phyloP scores from a whole-genome alignment of 2,113 vertebrate species.

The Azemiops feae region DNA sequence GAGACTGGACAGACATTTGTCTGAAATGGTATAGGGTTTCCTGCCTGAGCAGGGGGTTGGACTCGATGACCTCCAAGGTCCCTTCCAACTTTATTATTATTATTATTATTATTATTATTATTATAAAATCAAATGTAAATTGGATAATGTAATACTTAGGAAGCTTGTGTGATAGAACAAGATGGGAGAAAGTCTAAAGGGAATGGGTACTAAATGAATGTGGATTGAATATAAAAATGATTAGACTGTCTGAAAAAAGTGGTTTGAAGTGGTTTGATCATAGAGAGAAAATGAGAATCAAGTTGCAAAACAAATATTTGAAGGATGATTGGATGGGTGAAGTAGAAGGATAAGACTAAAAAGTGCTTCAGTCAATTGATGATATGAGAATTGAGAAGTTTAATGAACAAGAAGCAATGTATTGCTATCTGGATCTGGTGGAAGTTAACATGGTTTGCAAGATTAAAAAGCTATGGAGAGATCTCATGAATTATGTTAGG shows the following conservation, averaged over 20 bases:
- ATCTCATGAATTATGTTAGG: neutral
- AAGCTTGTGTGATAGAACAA: neutral
- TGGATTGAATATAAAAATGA: neutral
- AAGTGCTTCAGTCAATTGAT: neutral
- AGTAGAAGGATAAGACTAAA: neutral
- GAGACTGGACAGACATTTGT: too few relatives aligned
- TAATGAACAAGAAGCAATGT: neutral
- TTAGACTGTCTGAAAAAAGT: neutral
- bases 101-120: too few relatives aligned
- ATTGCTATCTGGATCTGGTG: neutral
- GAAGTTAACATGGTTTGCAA: neutral
- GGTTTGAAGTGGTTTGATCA: neutral
- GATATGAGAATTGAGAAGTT: neutral
- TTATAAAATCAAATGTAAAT: too few relatives aligned
- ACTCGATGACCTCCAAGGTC: too few relatives aligned
- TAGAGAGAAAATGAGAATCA: neutral
- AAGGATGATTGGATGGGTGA: neutral
- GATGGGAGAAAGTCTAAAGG: neutral
- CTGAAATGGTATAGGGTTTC: too few relatives aligned
- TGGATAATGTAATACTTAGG: neutral
- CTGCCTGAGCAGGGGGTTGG: too few relatives aligned
- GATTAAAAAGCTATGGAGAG: neutral
- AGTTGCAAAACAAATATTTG: neutral
- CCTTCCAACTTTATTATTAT: too few relatives aligned
- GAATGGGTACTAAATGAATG: neutral